Evolutionary conservation across 64 coral and sea anemone genomes (phyloP), one percentile per base, ranked within the genome.

Genomic region (Porites australiensis): DNA sequence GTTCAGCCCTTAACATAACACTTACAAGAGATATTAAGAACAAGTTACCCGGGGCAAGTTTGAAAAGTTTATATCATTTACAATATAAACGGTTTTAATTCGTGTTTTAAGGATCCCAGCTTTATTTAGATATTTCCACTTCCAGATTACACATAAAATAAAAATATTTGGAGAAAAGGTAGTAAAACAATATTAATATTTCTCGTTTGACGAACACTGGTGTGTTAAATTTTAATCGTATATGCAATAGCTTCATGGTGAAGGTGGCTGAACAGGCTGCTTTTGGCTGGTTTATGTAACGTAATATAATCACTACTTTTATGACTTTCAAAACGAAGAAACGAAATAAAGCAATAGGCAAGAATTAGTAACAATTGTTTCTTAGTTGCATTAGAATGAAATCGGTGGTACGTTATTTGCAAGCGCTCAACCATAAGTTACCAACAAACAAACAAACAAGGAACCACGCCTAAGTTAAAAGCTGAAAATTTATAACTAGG

Each of bases 181-280:
- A 47, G 14, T 48, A 68, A 51, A 5, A 13, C 18, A 60, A 11
- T 2, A 2, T 14, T 84, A 14, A 50, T 67, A 50, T 52, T 15
- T 46, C 58, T 2, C 2, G 14, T 15, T 69, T 2, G 81, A 63
- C 3, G 16, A 84, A 84, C 64, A 84, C 81, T 84, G 81, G 81
- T 84, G 64, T 37, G 18, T 84, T 19, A 84, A 84, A 68, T 21
- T 84, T 84, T 84, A 22, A 84, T 69, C 3, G 45, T 19, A 16
- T 37, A 37, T 68, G 43, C 15, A 65, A 47, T 37, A 80, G 37
- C 61, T 43, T 61, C 12, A n/a, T 12, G 18, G 81, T 9, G 63
- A 49, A 19, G 4, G 73, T 18, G 47, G 47, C 14, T 76, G 50
- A 50, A 52, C 48, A 50, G 13, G 18, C 15, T 51, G 2, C 7